These are phyloP conservation scores for Cacoxenus indagator DNA, from an alignment of 2,888 invertebrate genomes.

Conservation along the genomic window DNA sequence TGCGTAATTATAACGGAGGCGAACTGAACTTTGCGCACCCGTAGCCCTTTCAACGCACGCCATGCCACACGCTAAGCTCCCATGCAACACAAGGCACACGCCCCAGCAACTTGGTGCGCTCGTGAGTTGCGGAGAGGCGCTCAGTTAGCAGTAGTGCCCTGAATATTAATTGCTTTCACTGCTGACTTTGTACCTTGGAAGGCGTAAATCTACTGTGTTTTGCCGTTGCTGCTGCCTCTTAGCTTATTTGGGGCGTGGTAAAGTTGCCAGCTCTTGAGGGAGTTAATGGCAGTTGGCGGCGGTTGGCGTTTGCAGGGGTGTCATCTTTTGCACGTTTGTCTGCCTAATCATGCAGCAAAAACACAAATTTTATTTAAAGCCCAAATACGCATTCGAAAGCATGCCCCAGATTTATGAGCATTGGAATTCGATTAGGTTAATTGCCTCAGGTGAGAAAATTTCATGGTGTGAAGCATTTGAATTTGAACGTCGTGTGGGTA, in stretches of 20 bases:
- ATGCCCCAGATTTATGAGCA: constrained; percentile 8
- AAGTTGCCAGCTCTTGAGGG: neutral
- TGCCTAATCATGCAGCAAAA: constrained; percentile 15
- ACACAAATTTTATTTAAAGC: constrained; percentile 57
- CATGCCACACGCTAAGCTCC: neutral
- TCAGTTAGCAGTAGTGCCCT: constrained; percentile 45
- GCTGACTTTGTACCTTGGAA: constrained; percentile 25
- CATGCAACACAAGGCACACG: neutral
- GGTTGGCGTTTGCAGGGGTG: neutral
- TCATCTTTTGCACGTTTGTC: neutral
- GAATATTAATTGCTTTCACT: constrained; percentile 56
- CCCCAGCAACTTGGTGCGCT: neutral
- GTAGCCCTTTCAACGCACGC: neutral
- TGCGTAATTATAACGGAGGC: constrained; percentile 62
- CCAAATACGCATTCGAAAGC: constrained; percentile 21
- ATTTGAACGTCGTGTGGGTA: constrained; percentile 29
- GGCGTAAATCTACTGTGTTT: constrained; percentile 22
- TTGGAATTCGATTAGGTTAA: constrained; percentile 12
- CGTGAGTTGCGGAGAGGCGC: constrained; percentile 15
- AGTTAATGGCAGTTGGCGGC: neutral
- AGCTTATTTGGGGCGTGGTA: neutral
- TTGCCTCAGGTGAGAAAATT: neutral
- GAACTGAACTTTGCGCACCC: constrained; percentile 14
- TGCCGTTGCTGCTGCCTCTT: neutral
- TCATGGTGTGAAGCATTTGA: constrained; percentile 47